Base-by-base conservation (phyloP, 2,113 vertebrate genomes). In the Microtus oregoni region DNA sequence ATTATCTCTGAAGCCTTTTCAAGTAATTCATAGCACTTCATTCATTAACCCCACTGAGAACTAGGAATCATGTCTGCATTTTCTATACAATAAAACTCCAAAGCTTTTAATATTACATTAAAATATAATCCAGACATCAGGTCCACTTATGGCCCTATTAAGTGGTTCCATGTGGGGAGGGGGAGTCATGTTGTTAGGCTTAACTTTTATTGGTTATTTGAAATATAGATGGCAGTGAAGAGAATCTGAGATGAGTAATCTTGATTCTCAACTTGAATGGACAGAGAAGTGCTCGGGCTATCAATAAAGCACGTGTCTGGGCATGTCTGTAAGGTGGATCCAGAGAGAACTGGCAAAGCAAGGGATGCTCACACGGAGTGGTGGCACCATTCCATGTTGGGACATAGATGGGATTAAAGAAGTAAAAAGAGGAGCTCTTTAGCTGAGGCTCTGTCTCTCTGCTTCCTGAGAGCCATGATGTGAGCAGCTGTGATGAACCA, bases 151-250 rank as follows among this genome's bases (percentile, higher is more conserved):
- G 81, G 38, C 14, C 52, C 91, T 86, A 8, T n/a, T n/a, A 89
- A 89, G n/a, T 82, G 50, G 50, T 44, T 94, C 81, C 77, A 20
- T 61, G 50, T 55, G 30, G 22, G n/a, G 9, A 61, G 20, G 2
- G 12, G 50, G 50, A 52, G 15, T 58, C 44, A 30, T 32, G 6
- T 22, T 85, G 10, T 50, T 83, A 32, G 47, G 10, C 50, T 88
- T 93, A 85, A 15, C 28, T 70, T 83, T 72, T 44, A 7, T 26
- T 86, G 90, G 85, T 81, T 38, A 70, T 82, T 95, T 94, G 75
- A 86, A 87, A 93, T 38, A 10, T 1, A 89, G 30, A 44, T 83
- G n/a, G 70, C n/a, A 90, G 82, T 20, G 67, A 24, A 88, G 14
- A 86, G 7, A 58, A 4, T 76, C 65, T 44, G 24, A 58, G 68